Base-by-base conservation (phyloP, 2,888 invertebrate species). In the Hoplodrina blanda region DNA sequence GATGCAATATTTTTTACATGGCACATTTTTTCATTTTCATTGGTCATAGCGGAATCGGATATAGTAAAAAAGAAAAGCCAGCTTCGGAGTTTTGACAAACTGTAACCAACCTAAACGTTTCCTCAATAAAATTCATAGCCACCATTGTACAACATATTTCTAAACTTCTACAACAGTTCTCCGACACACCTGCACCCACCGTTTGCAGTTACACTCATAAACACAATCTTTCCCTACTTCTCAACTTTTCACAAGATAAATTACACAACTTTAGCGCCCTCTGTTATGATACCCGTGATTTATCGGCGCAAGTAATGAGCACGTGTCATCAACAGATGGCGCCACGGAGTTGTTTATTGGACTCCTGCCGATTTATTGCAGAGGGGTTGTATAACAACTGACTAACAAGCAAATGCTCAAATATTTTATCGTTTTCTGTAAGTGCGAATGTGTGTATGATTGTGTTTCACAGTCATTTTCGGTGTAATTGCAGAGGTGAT, bases 271-370 rank as follows among this genome's bases (percentile, higher is more conserved):
- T 92, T 62, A 88, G 86, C 93, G 93, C 94, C 94, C 92, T 93
- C 95, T 94, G 88, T 89, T 87, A 87, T 89, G 90, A 89, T 85
- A 88, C 76, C 77, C 79, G 80, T 94, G 95, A 95, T 95, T 95
- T 95, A 95, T 93, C 17, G 85, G 78, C 33, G 30, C 78, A 80
- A 87, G 91, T 93, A 92, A 94, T 93, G 90, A 93, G 90, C 87
- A 85, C 86, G 85, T 86, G 91, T 90, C 90, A 88, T 73, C 89
- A 78, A 90, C 95, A 95, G 93, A 93, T 94, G 94, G 91, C 93
- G 85, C 61, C 78, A 81, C 70, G 80, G 87, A 89, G 86, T 91
- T 92, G 91, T 93, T 91, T 91, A 92, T 91, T 90, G 82, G 86
- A 82, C 81, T 82, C 80, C 76, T 68, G 76, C 73, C 83, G 90